Evolutionary conservation across 1,140 invertebrate species (phyloP), one percentile per base, ranked within the genome.

Genomic region (Wiebesia pumilae): DNA sequence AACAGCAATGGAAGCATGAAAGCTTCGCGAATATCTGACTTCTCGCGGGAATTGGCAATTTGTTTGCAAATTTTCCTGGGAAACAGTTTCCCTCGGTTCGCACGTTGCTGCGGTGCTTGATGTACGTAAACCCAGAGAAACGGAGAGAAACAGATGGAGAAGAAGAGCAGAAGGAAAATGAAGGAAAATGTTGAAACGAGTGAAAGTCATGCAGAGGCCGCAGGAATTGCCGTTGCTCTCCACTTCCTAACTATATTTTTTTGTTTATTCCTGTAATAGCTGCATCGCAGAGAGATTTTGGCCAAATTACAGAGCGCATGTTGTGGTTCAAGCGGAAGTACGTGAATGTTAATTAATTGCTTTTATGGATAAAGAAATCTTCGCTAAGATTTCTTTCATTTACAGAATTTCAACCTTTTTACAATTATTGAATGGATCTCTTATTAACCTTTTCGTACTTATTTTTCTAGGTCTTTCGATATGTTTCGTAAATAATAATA

Each of bases 51-150:
- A 93, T 93, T 93, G 92, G 90, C 92, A 93, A 93, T 93, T 93
- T 93, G 91, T 92, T 93, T 93, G 93, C 92, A 93, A 93, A 93
- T 93, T 93, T 93, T 88, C 88, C 86, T 88, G 89, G 75, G 86
- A 80, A 83, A 83, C 77, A 65, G 54, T n/a, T 51, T 71, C 81
- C 21, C 78, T 40, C 54, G 54, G n/a, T 9, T 19, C 73, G 40
- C 21, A 19, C 38, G 38, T 40, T 2, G 47, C 14, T 54, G 7
- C 30, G 30, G 10, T n/a, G 81, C 65, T 47, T n/a, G 75, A 85
- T 54, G 43, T n/a, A 73, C 51, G 27, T 54, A 38, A n/a, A 40
- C 24, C 43, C 19, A 12, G 27, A 62, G 62, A 79, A 69, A n/a
- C n/a, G n/a, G n/a, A 47, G 24, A 24, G 40, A 67, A 21, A 79